Base-by-base conservation (phyloP, 2,113 vertebrate genomes). In the Cromileptes altivelis region DNA sequence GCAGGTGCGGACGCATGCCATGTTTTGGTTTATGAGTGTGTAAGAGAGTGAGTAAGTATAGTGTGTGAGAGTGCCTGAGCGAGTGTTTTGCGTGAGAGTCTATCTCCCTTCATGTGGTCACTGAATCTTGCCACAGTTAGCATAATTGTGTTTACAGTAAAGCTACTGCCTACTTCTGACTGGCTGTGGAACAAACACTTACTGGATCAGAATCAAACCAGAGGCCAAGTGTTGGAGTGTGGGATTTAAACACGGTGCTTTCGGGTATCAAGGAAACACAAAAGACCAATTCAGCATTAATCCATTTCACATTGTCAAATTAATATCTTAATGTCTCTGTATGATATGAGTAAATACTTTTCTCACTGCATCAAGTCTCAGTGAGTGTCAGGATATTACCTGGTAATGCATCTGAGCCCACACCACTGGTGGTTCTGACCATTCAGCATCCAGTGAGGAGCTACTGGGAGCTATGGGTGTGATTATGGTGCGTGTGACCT, bases 71-170 rank as follows among this genome's bases (percentile, higher is more conserved):
- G 82, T 78, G 85, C 61, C 79, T 76, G 76, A 82, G 85, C 56
- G 37, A 87, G 57, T 75, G 87, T 85, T 85, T 79, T 88, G 93
- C 87, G 86, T 93, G 88, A 91, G 90, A 90, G 87, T 60, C 58
- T 14, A 67, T 72, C 80, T 81, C 73, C 83, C 88, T 94, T 94
- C 82, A 92, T 94, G 93, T 92, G 94, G 93, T 92, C 75, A 53
- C 86, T 89, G 89, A 68, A 84, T 92, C 84, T 85, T 81, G 81
- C 86, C 87, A 85, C 82, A 82, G 83, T 94, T 89, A 86, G 82
- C 90, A 89, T 92, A 93, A 92, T 89, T 94, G 93, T 90, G 92
- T 94, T 94, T 91, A 92, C 87, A 88, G 93, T 90, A 94, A 94
- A 91, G 88, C 87, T 89, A 79, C 88, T 89, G 86, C 90, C 93